phyloP scores from a whole-genome alignment of 1,140 invertebrate species.

The Myzus persicae region DNA sequence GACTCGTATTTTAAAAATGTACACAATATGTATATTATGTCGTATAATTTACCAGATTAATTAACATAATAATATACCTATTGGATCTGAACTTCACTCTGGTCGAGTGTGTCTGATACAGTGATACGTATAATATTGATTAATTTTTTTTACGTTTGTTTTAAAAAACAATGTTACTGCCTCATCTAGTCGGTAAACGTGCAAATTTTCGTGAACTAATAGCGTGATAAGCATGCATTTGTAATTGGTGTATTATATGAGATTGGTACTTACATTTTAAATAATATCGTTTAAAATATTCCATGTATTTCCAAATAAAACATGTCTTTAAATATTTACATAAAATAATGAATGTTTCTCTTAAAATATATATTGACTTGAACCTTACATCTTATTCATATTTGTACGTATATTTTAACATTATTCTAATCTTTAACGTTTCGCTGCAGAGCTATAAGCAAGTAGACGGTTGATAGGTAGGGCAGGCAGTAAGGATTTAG shows the following conservation, averaged over 20 bases:
- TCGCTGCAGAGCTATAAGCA: no score
- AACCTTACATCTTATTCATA: background rate
- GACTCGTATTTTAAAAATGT: background rate
- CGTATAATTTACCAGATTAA: background rate
- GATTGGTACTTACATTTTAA: conserved; percentile 10
- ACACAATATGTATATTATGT: background rate
- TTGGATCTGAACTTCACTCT: background rate
- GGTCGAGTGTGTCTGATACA: background rate
- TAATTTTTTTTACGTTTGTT: background rate
- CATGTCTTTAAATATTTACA: background rate
- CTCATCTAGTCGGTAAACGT: background rate
- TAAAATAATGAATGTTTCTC: background rate
- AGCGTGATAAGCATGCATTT: conserved; percentile 15
- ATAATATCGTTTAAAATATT: background rate
- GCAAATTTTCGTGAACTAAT: conserved; percentile 3
- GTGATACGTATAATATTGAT: background rate
- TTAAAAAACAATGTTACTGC: background rate
- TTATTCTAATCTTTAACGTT: no score
- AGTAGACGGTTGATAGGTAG: background rate
- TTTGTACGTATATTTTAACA: no score
- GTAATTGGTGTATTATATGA: conserved; percentile 47
- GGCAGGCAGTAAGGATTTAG: no score
- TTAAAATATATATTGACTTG: background rate
- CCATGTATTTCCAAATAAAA: background rate
- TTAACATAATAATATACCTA: background rate